Base-by-base conservation (phyloP, 2,888 invertebrate genomes). In the Spisula subtruncata region DNA sequence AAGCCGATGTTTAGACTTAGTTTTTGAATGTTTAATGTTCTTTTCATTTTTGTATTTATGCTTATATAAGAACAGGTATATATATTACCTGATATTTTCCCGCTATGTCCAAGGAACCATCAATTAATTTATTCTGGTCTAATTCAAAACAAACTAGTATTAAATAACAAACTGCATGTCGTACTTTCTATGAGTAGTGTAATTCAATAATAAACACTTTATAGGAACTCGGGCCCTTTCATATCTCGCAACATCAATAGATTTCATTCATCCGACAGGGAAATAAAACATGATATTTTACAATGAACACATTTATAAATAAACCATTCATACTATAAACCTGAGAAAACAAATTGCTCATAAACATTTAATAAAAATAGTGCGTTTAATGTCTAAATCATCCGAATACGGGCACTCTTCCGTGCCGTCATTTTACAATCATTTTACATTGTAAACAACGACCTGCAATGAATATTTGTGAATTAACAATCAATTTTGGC, bases 241-340 rank as follows among this genome's bases (percentile, higher is more conserved):
- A 75, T 32, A 35, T 41, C 41, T 32, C 75, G 18, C 35, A 32
- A 75, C 75, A 75, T 75, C 75, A 75, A 75, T 75, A 35, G 75
- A 35, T 75, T 75, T 75, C 75, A 35, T 75, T 75, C 75, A 75
- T 35, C 14, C 1, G 25, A 35, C 35, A 32, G 32, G 32, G 35
- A 35, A 16, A 75, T 75, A 75, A 75, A 75, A 32, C 25, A 75
- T 75, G 29, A 18, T 18, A 75, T 75, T 32, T 75, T 0, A 75
- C 75, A 75, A 75, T 75, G 35, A 32, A 35, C 18, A 75, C 35
- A 75, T 75, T 75, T 75, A 75, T 75, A 75, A 75, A 75, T 75
- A 75, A 75, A 32, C 35, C 12, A 35, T 75, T 75, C 75, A 75
- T 32, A 32, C n/a, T n/a, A n/a, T n/a, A n/a, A n/a, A 16, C 35